These are phyloP conservation scores for Bovichtus variegatus DNA, from an alignment of 2,797 vertebrate genomes.

Conservation along the genomic window DNA sequence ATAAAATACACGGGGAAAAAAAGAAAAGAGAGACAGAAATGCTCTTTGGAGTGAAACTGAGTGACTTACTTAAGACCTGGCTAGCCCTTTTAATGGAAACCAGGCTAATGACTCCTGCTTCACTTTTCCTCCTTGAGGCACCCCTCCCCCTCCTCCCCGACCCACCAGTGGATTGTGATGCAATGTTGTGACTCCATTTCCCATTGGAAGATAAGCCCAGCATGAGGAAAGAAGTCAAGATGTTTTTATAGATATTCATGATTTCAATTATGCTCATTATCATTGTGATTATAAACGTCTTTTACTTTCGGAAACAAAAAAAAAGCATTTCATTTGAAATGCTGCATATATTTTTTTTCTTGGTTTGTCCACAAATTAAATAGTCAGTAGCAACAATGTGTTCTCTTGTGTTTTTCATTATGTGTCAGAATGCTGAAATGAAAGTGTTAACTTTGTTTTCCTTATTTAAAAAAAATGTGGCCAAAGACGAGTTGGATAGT, in stretches of 20 bases:
- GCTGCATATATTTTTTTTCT: constrained; percentile 81
- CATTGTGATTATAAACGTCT: constrained; percentile 77
- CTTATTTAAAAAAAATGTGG: not conserved
- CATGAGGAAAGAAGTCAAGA: constrained; percentile 85
- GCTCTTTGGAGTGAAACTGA: constrained; percentile 25
- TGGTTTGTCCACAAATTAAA: constrained; percentile 87
- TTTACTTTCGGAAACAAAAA: constrained; percentile 77
- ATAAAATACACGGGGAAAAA: constrained; percentile 14
- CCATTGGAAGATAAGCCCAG: constrained; percentile 82
- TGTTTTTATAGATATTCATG: constrained; percentile 84
- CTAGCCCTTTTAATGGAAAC: constrained; percentile 44
- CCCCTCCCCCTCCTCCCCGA: constrained; percentile 41
- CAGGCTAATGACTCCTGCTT: constrained; percentile 66
- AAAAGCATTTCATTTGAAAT: constrained; percentile 82
- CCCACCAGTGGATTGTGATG: constrained; percentile 84
- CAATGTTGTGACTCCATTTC: constrained; percentile 83
- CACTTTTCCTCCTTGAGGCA: constrained; percentile 68
- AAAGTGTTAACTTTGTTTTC: not conserved
- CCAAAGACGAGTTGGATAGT: not conserved
- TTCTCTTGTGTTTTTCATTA: constrained; percentile 48
- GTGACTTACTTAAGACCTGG: constrained; percentile 29
- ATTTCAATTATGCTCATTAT: constrained; percentile 78
- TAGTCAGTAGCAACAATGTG: constrained; percentile 79
- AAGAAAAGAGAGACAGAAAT: not conserved
- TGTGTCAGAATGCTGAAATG: not conserved